Base-by-base conservation (phyloP, 2,888 invertebrate species). In the Masnerella sp. region DNA sequence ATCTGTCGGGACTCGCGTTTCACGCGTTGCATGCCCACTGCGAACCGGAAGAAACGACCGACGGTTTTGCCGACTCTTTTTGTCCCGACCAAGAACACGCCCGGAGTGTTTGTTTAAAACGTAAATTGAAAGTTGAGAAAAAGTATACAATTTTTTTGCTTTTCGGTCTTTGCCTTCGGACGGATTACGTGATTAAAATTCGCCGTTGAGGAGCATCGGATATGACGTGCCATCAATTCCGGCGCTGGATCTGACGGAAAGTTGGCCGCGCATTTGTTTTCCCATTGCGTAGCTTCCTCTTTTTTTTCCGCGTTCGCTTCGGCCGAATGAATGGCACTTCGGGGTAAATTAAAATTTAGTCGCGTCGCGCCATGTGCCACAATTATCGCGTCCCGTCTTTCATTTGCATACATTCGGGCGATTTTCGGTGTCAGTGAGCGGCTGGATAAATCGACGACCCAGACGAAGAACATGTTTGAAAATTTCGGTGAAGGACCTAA, bases 1-100 rank as follows among this genome's bases (percentile, higher is more conserved):
- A 64, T 68, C 56, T 68, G 45, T 58, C 58, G 34, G 43, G 73
- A 51, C 62, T 73, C 51, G 51, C 62, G 62, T 74, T 68, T 74
- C 64, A 68, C 68, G 73, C 62, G 49, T 54, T 62, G 25, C 61
- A 49, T 30, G 49, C 32, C 47, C 52, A 54, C 40, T 38, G 47
- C 14, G 20, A 49, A 54, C 40, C 17, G 25, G 42, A 43, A 52
- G 20, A 30, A 45, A 61, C 28, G 61, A 52, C 30, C 28, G 61
- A 52, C 30, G 42, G 38, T 59, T 59, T 68, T 45, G 14, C 20
- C 17, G 42, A 34, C 52, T 59, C 36, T 47, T 67, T 52, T 25
- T 61, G 38, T 38, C 43, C 36, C 40, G 42, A 2, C 15, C n/a
- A n/a, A 20, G 52, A 34, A 51, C 42, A 52, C 47, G 51, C 30